Conservation (phyloP, 2,113 vertebrate species). For the Indri indri region DNA sequence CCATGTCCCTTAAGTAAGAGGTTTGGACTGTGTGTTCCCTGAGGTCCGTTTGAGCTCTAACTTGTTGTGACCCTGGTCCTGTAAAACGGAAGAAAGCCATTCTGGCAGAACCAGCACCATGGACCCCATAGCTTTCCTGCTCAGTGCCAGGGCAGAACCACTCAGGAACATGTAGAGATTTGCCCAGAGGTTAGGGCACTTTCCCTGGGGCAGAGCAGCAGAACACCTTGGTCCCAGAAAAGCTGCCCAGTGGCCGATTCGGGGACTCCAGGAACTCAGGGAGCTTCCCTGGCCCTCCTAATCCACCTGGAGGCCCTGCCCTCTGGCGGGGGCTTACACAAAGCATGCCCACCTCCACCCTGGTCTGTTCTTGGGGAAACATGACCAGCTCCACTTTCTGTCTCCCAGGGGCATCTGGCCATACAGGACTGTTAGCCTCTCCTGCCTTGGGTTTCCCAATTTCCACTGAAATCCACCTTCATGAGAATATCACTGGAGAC, state of each 20-base stretch:
- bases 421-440: neutral
- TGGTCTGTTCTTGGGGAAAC: slow-evolving; percentile 15
- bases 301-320: neutral
- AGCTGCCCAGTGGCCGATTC: neutral
- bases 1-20: neutral
- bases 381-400: neutral
- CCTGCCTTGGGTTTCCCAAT: neutral
- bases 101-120: fast-evolving
- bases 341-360: neutral
- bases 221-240: neutral
- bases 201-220: neutral
- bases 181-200: neutral
- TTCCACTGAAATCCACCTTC: neutral
- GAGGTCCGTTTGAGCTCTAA: neutral
- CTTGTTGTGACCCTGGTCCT: neutral
- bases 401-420: neutral
- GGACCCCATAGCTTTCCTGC: neutral
- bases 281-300: neutral
- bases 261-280: too few species aligned
- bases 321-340: fast-evolving
- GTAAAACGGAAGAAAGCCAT: neutral
- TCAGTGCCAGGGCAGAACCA: too few species aligned
- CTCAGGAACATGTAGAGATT: neutral
- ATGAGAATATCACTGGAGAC: neutral
- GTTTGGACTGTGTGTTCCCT: neutral